Evolutionary conservation across 1,140 invertebrate genomes (phyloP).

Genomic region (Leptoteleia sp.): DNA sequence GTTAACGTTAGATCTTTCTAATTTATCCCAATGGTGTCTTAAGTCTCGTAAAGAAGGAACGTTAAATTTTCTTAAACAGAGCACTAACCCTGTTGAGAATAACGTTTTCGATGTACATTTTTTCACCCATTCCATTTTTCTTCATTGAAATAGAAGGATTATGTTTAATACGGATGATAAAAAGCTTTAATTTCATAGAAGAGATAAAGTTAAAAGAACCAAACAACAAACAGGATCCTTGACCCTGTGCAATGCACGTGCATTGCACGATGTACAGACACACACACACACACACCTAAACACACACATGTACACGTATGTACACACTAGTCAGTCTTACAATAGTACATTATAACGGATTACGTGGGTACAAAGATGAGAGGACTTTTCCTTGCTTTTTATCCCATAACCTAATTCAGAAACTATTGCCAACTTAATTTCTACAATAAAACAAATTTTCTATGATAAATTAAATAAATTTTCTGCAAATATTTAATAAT

Average conservation of each 20-base stretch:
- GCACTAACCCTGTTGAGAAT: no score
- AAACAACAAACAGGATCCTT: constrained; percentile 49
- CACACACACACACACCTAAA: constrained; percentile 18
- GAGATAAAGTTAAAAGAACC: constrained; percentile 37
- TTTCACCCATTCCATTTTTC: no score
- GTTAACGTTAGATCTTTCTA: no score
- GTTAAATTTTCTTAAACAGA: no score
- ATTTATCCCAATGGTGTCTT: no score
- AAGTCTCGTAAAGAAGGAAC: no score
- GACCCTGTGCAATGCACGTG: constrained; percentile 62
- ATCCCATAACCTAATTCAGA: constrained; percentile 64
- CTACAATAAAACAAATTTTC: no score
- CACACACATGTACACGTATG: no score
- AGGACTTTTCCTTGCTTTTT: constrained; percentile 44
- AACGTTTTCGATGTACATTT: no score
- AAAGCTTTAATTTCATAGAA: constrained; percentile 39
- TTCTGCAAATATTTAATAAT: no score
- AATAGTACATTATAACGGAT: constrained; percentile 73
- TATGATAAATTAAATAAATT: no score
- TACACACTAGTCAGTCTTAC: constrained; percentile 22
- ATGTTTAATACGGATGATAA: constrained; percentile 3
- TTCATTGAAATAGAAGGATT: no score
- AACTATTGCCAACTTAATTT: constrained; percentile 20
- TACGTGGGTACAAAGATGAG: constrained; percentile 59
- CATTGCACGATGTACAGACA: constrained; percentile 23